Evolutionary conservation across 2,113 vertebrate species (phyloP).

Genomic region (Petroica traversi): DNA sequence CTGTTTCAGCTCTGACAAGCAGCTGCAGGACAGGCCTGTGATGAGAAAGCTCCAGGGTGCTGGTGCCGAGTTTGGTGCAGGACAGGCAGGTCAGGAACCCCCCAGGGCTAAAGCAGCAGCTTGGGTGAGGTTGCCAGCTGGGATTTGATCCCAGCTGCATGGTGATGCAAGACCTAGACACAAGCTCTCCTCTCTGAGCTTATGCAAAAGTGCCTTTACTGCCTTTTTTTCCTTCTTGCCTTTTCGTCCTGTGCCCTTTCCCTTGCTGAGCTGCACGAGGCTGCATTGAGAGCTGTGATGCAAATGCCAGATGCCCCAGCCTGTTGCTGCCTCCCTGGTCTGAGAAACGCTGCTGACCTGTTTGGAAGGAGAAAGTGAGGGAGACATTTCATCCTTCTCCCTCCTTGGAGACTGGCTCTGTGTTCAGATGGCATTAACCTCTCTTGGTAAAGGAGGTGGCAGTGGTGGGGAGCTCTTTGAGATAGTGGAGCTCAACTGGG

Average conservation of each 20-base stretch:
- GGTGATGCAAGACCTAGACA: background rate
- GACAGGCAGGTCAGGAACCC: background rate
- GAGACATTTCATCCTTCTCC: background rate
- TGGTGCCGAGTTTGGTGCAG: background rate
- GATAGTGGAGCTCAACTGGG: background rate
- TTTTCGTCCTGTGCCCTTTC: background rate
- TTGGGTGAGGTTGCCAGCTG: background rate
- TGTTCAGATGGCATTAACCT: background rate
- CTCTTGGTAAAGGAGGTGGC: background rate
- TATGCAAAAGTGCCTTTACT: background rate
- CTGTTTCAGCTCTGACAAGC: background rate
- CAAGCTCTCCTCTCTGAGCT: background rate
- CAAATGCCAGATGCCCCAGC: fast-evolving
- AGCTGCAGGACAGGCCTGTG: background rate
- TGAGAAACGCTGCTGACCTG: background rate
- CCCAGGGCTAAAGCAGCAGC: background rate
- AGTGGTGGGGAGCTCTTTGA: background rate
- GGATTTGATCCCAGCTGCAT: background rate
- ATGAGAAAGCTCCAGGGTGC: background rate
- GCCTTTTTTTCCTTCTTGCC: background rate
- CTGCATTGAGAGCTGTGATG: background rate
- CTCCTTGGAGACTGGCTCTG: background rate
- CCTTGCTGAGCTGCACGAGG: background rate
- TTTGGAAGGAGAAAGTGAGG: background rate
- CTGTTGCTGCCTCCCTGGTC: background rate